Percentiles rank a stretch among this genome's conserved stretches.
Evolutionary conservation across 2,113 vertebrate species (phyloP).

Genomic region (Xyrauchen texanus): DNA sequence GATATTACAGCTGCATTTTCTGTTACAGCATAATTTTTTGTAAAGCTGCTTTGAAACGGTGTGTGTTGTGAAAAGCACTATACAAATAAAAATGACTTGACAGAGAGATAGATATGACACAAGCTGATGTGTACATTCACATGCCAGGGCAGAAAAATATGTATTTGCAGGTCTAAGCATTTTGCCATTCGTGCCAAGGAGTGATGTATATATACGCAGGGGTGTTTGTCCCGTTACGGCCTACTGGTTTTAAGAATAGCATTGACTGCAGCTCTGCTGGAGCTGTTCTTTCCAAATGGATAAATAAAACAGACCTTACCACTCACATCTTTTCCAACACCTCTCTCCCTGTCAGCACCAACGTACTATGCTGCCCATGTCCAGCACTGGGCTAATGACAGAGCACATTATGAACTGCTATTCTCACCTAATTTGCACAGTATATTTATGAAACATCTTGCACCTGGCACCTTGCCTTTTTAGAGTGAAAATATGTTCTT

Average conservation of each 20-base stretch:
- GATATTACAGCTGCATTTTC: neutral
- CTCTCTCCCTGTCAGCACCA: neutral
- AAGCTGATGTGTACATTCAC: neutral
- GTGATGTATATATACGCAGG: slow-evolving; percentile 25
- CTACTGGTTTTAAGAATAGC: neutral
- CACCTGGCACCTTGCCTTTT: slow-evolving; percentile 15
- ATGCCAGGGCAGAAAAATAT: neutral
- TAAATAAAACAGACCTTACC: slow-evolving; percentile 7
- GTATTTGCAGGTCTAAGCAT: too few relatives aligned
- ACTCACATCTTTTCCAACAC: neutral
- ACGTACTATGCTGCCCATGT: neutral
- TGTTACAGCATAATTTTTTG: too few relatives aligned
- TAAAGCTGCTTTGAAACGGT: too few relatives aligned
- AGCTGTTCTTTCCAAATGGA: too few relatives aligned
- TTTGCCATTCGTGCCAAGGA: too few relatives aligned
- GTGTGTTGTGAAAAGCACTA: too few relatives aligned
- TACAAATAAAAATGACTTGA: too few relatives aligned
- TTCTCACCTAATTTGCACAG: slow-evolving; percentile 25
- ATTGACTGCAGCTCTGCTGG: neutral
- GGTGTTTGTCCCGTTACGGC: slow-evolving; percentile 8
- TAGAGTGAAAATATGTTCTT: neutral
- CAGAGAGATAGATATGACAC: neutral
- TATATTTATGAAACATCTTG: slow-evolving; percentile 38
- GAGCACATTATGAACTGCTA: neutral
- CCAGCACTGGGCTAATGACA: slow-evolving; percentile 5